These are phyloP conservation scores for Meteorus sp. DNA, from an alignment of 1,140 invertebrate genomes.

Conservation along the genomic window DNA sequence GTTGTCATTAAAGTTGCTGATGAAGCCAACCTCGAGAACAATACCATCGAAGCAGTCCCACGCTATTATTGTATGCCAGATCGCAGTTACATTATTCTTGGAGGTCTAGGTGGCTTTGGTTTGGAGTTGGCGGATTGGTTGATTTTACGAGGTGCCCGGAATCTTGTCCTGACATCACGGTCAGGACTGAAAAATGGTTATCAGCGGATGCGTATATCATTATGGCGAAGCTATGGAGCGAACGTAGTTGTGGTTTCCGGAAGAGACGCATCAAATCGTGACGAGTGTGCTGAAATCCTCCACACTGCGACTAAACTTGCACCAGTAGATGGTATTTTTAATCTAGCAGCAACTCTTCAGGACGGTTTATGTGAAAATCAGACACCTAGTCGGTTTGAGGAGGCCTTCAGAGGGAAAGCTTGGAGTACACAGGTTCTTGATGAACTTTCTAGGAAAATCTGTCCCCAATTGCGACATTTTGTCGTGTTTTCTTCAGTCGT, in stretches of 20 bases:
- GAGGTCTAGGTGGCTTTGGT: conserved; percentile 82
- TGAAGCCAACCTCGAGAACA: conserved; percentile 40
- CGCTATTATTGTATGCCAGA: conserved; percentile 59
- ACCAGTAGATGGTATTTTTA: conserved; percentile 75
- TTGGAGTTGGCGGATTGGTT: conserved; percentile 79
- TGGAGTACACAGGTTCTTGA: conserved; percentile 58
- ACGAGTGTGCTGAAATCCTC: conserved; percentile 63
- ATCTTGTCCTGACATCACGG: conserved; percentile 72
- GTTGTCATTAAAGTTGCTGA: conserved; percentile 66
- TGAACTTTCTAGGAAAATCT: conserved; percentile 56
- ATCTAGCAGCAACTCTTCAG: conserved; percentile 71
- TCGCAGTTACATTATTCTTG: conserved; percentile 58
- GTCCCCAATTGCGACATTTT: conserved; percentile 60
- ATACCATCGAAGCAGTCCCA: conserved; percentile 54
- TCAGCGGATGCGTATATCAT: conserved; percentile 60
- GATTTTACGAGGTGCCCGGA: conserved; percentile 67
- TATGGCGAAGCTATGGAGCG: conserved; percentile 62
- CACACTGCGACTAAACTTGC: conserved; percentile 62
- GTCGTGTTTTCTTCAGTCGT: conserved; percentile 76
- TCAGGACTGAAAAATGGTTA: conserved; percentile 71
- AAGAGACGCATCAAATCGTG: conserved; percentile 53
- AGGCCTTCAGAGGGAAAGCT: conserved; percentile 59
- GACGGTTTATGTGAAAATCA: conserved; percentile 62
- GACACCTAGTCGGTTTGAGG: conserved; percentile 55
- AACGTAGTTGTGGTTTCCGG: conserved; percentile 57